Base-by-base conservation (phyloP, 2,888 invertebrate species). In the Cataglyphis altisquamis region DNA sequence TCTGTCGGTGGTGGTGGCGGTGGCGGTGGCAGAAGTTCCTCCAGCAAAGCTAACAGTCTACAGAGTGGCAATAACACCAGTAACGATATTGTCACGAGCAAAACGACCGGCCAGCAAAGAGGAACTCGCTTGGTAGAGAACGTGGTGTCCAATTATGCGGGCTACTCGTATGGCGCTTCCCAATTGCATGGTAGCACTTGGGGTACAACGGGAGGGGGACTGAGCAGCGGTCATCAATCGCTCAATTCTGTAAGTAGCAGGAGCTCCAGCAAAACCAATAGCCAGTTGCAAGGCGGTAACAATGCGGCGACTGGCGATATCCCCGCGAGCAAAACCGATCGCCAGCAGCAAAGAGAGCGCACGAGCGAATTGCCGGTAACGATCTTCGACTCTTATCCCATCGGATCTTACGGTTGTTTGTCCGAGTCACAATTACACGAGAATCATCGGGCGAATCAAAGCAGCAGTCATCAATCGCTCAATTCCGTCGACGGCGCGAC, bases 11-110 rank as follows among this genome's bases (percentile, higher is more conserved):
- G 83, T 15, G 75, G 64, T 9, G 73, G 75, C 0, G 89, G 89
- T 45, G 78, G 83, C 45, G 78, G 90, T 81, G 86, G 86, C 63
- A 89, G 86, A 21, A 88, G 85, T 67, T 90, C 9, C n/a, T 52
- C 89, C 62, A 91, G 89, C 86, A 92, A 90, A 55, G 83, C 86
- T 48, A 88, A 78, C 70, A 83, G 63, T 32, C 3, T 84, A 67
- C 89, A 88, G 57, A 85, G 64, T 15, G 73, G 85, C 63, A 83
- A 82, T 62, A 78, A 67, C 67, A 66, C 52, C 18, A 64, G 29
- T 21, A 63, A 66, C 12, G 68, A 83, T n/a, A 81, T 85, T 73
- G 82, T 82, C 64, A 68, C 84, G 62, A 84, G 55, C 52, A 78
- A 83, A 48, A 64, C 78, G 68, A 85, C 67, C n/a, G 39, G 81